Conservation (phyloP, 2,113 vertebrate species). For the Blennius ocellaris region DNA sequence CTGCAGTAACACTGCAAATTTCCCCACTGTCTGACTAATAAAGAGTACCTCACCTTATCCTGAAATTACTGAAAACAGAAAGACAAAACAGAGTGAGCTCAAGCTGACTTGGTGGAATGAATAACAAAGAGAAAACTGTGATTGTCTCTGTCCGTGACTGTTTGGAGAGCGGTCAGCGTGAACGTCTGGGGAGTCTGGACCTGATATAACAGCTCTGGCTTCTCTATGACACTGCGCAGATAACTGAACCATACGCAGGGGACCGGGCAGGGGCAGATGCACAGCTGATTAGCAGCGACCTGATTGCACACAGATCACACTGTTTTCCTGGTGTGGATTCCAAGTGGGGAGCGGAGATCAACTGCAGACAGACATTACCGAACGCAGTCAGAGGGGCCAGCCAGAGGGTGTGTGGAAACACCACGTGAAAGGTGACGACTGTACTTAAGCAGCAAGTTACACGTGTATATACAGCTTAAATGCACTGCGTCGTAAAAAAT, state of each 20-base stretch:
- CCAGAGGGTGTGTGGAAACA: constrained; percentile 62
- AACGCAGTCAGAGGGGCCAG: constrained; percentile 63
- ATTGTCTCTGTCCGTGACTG: constrained; percentile 28
- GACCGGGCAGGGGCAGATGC: constrained; percentile 51
- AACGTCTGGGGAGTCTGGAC: constrained; percentile 42
- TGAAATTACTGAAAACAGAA: constrained; percentile 18
- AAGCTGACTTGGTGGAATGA: constrained; percentile 21
- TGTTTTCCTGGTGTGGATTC: constrained; percentile 52
- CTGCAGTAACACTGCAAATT: too few relatives aligned
- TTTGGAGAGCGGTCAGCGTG: constrained; percentile 36
- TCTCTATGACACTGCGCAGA: constrained; percentile 62
- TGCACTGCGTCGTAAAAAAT: neutral
- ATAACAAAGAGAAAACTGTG: constrained; percentile 18
- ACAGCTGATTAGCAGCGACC: constrained; percentile 71
- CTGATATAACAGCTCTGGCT: constrained; percentile 60
- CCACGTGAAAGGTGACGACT: constrained; percentile 44
- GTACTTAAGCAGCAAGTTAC: constrained; percentile 32
- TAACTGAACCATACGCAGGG: constrained; percentile 48
- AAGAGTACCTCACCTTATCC: too few relatives aligned
- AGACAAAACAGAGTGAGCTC: neutral
- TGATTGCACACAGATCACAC: constrained; percentile 55
- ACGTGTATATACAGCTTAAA: neutral
- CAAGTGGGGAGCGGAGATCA: constrained; percentile 60
- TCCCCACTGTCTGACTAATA: too few relatives aligned
- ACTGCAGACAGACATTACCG: constrained; percentile 69